Evolutionary conservation across 2,888 invertebrate species (phyloP).

Genomic region (Beris morrisii): DNA sequence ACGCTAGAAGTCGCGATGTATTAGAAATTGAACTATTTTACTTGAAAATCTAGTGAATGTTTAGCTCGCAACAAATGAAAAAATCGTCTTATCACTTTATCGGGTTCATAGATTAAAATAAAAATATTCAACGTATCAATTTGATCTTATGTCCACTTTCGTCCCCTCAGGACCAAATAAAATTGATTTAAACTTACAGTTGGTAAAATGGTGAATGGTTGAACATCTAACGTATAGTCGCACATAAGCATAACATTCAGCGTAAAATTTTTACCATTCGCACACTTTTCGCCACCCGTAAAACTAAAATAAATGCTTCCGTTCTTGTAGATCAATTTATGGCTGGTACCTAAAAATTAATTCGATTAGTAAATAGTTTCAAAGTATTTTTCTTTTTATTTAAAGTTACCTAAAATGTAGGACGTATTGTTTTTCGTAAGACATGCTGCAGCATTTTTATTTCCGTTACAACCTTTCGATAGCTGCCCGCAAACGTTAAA

Average conservation of each 20-base stretch:
- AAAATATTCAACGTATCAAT: no score
- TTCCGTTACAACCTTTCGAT: constrained; percentile 47
- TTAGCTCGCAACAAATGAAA: no score
- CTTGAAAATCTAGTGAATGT: no score
- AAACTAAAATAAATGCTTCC: constrained; percentile 52
- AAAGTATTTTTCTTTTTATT: neutral
- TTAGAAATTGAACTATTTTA: no score
- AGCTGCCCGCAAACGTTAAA: constrained; percentile 53
- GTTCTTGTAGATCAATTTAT: constrained; percentile 48
- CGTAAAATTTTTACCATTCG: constrained; percentile 44
- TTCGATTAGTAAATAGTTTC: neutral
- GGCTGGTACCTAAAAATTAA: constrained; percentile 47
- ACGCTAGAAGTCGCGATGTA: no score
- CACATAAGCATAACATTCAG: constrained; percentile 49
- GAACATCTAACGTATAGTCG: constrained; percentile 51
- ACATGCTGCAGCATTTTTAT: constrained; percentile 50
- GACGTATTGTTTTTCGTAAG: constrained; percentile 46
- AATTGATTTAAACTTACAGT: constrained; percentile 44
- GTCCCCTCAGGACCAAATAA: no score
- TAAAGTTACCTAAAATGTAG: constrained; percentile 49
- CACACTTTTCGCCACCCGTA: constrained; percentile 50
- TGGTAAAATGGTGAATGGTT: constrained; percentile 46
- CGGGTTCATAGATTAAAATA: no score
- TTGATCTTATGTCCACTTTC: no score
- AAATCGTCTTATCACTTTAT: no score